Evolutionary conservation across 2,113 vertebrate species (phyloP).

Genomic region (Aplodontia rufa): DNA sequence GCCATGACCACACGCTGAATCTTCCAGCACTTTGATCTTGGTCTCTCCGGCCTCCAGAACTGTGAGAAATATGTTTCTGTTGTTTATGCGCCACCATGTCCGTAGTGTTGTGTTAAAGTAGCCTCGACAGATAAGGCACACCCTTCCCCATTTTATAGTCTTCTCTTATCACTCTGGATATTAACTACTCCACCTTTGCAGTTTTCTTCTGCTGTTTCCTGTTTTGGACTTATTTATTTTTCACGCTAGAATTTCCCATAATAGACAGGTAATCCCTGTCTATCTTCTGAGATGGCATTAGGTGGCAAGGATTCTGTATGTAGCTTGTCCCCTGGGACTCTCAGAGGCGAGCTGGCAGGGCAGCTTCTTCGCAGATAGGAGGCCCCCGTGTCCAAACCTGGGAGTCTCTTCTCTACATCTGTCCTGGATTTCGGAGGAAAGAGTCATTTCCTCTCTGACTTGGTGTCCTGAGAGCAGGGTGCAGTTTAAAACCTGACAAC

Average conservation of each 20-base stretch:
- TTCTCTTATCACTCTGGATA: not conserved
- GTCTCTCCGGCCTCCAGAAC: not conserved
- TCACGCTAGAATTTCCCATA: not conserved
- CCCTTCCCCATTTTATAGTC: not conserved
- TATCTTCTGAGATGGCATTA: not conserved
- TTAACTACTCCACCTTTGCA: not conserved
- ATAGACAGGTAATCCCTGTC: not conserved
- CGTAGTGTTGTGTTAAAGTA: not conserved
- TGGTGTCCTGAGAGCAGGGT: not conserved
- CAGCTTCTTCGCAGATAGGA: not conserved
- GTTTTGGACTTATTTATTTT: not conserved
- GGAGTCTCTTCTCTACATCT: not conserved
- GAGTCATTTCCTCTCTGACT: not conserved
- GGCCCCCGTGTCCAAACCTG: not conserved
- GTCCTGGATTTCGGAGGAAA: not conserved
- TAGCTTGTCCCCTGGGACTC: not conserved
- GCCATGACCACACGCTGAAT: not conserved
- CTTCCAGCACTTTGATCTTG: not conserved
- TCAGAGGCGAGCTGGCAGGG: not conserved
- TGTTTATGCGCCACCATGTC: not conserved
- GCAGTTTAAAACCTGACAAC: not conserved
- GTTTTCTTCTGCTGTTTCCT: not conserved
- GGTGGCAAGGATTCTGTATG: not conserved
- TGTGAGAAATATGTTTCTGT: not conserved
- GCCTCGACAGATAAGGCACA: not conserved